Conservation (phyloP, 2,797 vertebrate genomes). For the Cercopithecus diana region DNA sequence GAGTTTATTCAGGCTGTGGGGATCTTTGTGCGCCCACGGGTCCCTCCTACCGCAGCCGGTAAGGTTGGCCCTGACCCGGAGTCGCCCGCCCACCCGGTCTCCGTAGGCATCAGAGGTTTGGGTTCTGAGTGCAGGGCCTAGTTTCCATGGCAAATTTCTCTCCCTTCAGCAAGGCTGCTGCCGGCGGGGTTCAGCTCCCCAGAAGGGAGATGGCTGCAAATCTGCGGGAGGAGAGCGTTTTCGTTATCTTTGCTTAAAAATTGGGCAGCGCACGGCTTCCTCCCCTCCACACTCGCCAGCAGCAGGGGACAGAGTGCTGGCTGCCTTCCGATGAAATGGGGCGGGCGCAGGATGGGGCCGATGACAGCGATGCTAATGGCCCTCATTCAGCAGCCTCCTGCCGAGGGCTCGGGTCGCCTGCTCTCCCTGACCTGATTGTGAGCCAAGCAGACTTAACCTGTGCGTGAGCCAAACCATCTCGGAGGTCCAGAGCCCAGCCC, state of each 20-base stretch:
- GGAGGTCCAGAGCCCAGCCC: no score
- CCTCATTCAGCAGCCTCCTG: neutral
- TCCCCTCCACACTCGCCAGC: no score
- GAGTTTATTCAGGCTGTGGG: neutral
- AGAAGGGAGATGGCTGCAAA: neutral
- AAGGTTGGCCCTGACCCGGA: neutral
- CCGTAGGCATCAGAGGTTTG: neutral
- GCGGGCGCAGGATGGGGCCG: neutral
- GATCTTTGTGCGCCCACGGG: neutral
- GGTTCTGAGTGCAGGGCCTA: neutral
- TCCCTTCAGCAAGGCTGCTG: neutral
- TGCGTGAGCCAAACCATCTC: neutral
- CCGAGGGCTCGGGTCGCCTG: accelerated
- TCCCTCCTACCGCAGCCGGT: neutral
- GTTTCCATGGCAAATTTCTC: neutral
- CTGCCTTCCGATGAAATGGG: neutral
- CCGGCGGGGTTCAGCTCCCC: neutral
- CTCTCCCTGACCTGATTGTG: neutral
- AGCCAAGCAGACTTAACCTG: neutral
- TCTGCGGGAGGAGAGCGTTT: neutral
- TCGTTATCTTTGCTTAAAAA: neutral
- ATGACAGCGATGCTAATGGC: neutral
- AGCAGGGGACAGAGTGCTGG: neutral
- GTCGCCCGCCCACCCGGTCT: accelerated
- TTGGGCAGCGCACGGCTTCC: no score